Evolutionary conservation across 2,113 vertebrate species (phyloP), one percentile per base, ranked within the genome.

Genomic region (Bambusicola thoracicus): DNA sequence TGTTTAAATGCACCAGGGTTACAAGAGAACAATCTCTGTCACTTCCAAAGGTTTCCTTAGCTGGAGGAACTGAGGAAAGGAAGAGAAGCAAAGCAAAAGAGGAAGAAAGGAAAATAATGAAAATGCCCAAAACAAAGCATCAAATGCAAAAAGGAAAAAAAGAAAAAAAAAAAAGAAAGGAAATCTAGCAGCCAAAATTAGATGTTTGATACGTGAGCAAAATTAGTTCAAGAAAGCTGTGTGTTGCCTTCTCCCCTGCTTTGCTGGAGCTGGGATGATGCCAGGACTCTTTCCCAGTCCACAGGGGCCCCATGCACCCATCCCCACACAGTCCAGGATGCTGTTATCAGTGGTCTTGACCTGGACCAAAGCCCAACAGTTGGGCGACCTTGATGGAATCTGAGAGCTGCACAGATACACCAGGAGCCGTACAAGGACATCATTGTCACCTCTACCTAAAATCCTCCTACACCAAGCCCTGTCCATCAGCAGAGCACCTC

Each of bases 21-120:
- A 90, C 61, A 29, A 55, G 76, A 85, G 87, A 95, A 93, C 82
- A 94, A 67, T 75, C 68, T 74, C 90, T 88, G 85, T 59, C 90
- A 63, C 36, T 85, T 63, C 87, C 72, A 87, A 89, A 79, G 68
- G 69, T 58, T 43, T 80, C 46, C 78, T 4, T 19, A 73, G 66
- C 29, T 51, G 19, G 19, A 81, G 51, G 30, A 86, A 29, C 66
- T n/a, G 58, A 2, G 5, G 77, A 67, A 73, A 78, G 67, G 14
- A 58, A 81, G 70, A 72, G 70, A 29, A 11, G 21, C 1, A 1
- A 41, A 32, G 4, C 48, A 10, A 1, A 3, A 4, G 11, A 29
- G 55, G 22, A 29, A 58, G 21, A 22, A 53, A 25, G 9, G 32
- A 19, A 36, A 67, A 34, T 6, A 43, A 6, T 8, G 17, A 10